Evolutionary conservation across 2,797 vertebrate genomes (phyloP).

Genomic region (Centroberyx gerrardi): DNA sequence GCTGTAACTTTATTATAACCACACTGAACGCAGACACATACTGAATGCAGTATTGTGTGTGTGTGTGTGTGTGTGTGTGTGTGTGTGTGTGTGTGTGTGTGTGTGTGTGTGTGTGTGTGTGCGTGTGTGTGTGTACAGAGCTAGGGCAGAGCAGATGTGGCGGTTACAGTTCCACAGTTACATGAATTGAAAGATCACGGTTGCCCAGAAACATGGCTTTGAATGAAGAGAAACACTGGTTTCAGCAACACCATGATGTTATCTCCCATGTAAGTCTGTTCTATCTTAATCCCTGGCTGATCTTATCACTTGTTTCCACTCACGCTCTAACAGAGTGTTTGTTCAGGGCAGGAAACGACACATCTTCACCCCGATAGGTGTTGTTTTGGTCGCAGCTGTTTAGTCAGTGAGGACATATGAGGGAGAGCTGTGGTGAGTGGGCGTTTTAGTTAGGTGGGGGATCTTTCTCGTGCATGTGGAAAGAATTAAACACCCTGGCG

Average conservation of each 20-base stretch:
- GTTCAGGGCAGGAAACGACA: constrained; percentile 24
- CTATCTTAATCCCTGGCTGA: constrained; percentile 33
- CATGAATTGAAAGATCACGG: background rate
- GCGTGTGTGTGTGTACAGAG: background rate
- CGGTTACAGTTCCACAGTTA: background rate
- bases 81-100: no score
- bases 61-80: no score
- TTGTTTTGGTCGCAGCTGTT: background rate
- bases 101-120: no score
- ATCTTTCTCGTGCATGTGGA: constrained; percentile 42
- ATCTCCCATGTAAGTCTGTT: background rate
- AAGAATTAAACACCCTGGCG: constrained; percentile 22
- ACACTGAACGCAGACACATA: background rate
- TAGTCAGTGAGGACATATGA: background rate
- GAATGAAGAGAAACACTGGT: background rate
- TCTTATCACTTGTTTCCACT: constrained; percentile 63
- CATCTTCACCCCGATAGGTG: background rate
- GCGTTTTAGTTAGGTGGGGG: constrained; percentile 40
- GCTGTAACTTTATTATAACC: background rate
- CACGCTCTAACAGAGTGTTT: no score
- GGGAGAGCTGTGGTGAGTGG: constrained; percentile 17
- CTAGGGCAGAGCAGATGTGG: background rate
- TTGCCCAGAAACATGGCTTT: background rate
- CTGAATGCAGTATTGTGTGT: background rate
- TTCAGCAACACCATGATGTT: background rate